Conservation (phyloP, 2,888 invertebrate species). For the Mycogona germanica region DNA sequence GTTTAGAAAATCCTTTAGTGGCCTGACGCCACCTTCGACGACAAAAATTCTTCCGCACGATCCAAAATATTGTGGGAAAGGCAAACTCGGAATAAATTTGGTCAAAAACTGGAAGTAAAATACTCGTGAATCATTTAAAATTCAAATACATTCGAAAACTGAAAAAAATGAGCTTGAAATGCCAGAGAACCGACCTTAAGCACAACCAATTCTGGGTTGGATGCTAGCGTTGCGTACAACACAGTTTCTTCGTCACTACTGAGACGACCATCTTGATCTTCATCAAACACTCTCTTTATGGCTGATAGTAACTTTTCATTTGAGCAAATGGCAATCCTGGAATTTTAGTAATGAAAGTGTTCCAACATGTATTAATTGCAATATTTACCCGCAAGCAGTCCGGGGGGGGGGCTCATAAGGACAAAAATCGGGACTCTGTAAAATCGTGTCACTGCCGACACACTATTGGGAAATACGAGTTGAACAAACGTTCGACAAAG, state of each 20-base stretch:
- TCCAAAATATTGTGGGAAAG: conserved; percentile 23
- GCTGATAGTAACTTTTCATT: conserved; percentile 20
- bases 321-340: conserved; percentile 22
- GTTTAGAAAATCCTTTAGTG: conserved; percentile 21
- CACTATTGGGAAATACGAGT: too few relatives aligned
- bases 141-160: too few relatives aligned
- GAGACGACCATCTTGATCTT: conserved; percentile 21
- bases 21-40: conserved; percentile 22
- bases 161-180: too few relatives aligned
- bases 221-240: conserved; percentile 21
- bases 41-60: conserved; percentile 23
- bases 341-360: too few relatives aligned
- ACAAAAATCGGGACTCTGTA: too few relatives aligned
- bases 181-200: conserved; percentile 21
- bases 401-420: too few relatives aligned
- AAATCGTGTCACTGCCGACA: too few relatives aligned
- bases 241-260: conserved; percentile 21
- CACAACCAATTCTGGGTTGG: conserved; percentile 22
- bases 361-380: too few relatives aligned
- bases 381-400: too few relatives aligned
- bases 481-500: not conserved
- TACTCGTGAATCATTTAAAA: not conserved
- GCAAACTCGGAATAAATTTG: conserved; percentile 21
- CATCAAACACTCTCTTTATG: conserved; percentile 22
- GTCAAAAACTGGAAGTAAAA: conserved; percentile 21